A percentile compares a stretch with the other conserved stretches of the same genome.
These are phyloP conservation scores for Thalassophryne amazonica DNA, from an alignment of 2,797 vertebrate species.

Conservation along the genomic window DNA sequence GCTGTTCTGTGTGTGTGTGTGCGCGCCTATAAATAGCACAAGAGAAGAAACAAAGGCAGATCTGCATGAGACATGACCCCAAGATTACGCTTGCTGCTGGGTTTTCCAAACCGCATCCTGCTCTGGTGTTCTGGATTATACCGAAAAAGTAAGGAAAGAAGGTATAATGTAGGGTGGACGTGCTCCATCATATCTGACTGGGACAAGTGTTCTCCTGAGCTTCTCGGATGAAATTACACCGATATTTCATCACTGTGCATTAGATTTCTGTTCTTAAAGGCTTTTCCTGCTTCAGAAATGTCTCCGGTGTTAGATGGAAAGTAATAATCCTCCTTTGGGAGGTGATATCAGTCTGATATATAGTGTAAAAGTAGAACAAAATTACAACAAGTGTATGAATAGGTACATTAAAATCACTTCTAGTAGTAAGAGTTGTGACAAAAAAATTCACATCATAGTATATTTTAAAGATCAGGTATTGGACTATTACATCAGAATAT, in stretches of 20 bases:
- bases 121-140: conserved; percentile 20
- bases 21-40: conserved; percentile 67
- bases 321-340: conserved; percentile 53
- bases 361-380: conserved; percentile 34
- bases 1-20: conserved; percentile 48
- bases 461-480: too few species aligned
- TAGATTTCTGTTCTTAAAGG: conserved; percentile 65
- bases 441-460: too few species aligned
- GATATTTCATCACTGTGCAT: conserved; percentile 69
- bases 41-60: conserved; percentile 53
- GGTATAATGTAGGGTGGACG: conserved; percentile 5
- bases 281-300: conserved; percentile 58
- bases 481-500: too few species aligned
- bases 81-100: conserved; percentile 53
- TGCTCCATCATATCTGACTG: conserved; percentile 43
- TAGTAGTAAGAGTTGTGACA: too few species aligned
- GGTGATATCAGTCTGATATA: conserved; percentile 30
- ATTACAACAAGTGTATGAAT: too few species aligned
- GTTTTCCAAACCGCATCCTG: conserved; percentile 27
- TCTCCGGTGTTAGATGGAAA: conserved; percentile 58
- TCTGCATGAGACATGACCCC: conserved; percentile 37
- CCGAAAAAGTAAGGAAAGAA: not conserved
- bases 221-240: conserved; percentile 58
- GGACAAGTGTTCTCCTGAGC: conserved; percentile 31
- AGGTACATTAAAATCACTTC: too few species aligned